Evolutionary conservation across 2,797 vertebrate species (phyloP).

Genomic region (Apogon hyalosoma): DNA sequence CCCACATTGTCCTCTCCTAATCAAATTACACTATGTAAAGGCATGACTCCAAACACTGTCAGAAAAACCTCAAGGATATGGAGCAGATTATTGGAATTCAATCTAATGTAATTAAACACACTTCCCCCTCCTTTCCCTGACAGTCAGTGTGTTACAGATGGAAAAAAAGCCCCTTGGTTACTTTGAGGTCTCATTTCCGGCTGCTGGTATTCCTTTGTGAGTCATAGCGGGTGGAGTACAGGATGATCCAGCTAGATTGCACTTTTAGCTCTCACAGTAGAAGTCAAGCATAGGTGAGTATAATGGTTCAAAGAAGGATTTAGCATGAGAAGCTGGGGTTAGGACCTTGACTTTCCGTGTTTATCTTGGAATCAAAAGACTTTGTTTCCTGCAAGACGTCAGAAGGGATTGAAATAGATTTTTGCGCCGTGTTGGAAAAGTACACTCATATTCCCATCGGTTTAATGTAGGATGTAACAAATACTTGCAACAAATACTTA

Average conservation of each 20-base stretch:
- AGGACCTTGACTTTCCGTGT: constrained; percentile 50
- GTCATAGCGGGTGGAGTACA: constrained; percentile 29
- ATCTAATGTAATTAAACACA: constrained; percentile 71
- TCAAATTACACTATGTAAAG: constrained; percentile 71
- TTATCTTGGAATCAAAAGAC: constrained; percentile 60
- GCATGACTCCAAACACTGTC: constrained; percentile 52
- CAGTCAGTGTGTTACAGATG: constrained; percentile 32
- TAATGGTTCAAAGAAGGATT: constrained; percentile 50
- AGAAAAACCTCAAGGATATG: constrained; percentile 66
- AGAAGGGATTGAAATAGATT: constrained; percentile 45
- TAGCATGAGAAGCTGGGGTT: constrained; percentile 40
- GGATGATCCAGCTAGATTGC: constrained; percentile 44
- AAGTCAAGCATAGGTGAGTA: constrained; percentile 43
- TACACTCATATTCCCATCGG: constrained; percentile 45
- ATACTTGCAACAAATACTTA: constrained; percentile 30
- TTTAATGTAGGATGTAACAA: constrained; percentile 32
- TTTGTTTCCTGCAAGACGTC: constrained; percentile 39
- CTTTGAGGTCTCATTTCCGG: constrained; percentile 51
- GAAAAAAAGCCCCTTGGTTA: constrained; percentile 2
- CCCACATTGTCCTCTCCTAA: constrained; percentile 56
- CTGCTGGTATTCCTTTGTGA: constrained; percentile 46
- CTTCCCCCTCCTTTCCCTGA: constrained; percentile 11
- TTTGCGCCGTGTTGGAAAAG: constrained; percentile 35
- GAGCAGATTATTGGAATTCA: constrained; percentile 73
- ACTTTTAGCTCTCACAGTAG: constrained; percentile 39